Percentiles rank a stretch among this genome's conserved stretches.
Evolutionary conservation across 1,140 invertebrate species (phyloP).

Genomic region (Zaprionus tsacasi): DNA sequence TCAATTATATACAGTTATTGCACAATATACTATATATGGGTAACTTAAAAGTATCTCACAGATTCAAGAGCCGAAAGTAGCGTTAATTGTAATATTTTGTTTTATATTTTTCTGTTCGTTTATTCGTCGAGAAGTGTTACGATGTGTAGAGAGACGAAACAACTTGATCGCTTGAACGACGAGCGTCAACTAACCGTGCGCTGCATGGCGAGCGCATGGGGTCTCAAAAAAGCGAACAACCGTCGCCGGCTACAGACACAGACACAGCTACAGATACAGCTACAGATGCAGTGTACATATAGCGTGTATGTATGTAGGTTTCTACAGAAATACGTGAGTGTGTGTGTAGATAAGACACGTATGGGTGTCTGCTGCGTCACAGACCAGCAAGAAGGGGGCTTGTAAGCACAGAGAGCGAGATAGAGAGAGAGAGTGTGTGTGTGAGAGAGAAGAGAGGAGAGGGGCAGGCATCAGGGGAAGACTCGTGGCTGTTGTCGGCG

Average conservation of each 20-base stretch:
- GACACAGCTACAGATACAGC: constrained; percentile 10
- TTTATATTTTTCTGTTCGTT: constrained; percentile 2
- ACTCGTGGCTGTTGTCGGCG: constrained; percentile 15
- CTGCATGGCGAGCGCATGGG: constrained; percentile 65
- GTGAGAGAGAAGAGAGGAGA: neutral
- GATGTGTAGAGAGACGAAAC: constrained; percentile 34
- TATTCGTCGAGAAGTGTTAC: constrained; percentile 4
- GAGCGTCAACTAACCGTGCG: constrained; percentile 67
- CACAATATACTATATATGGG: constrained; percentile 21
- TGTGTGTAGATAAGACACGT: constrained; percentile 21
- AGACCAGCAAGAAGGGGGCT: constrained; percentile 12
- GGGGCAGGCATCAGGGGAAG: neutral
- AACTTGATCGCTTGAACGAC: constrained; percentile 70
- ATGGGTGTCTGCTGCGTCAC: constrained; percentile 31
- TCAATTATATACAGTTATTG: constrained; percentile 19
- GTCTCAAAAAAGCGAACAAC: constrained; percentile 53
- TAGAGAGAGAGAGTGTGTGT: neutral
- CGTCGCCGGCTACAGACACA: constrained; percentile 23
- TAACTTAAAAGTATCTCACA: neutral
- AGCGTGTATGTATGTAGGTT: neutral
- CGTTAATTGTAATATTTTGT: constrained; percentile 1
- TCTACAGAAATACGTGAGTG: neutral
- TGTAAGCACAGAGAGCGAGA: neutral
- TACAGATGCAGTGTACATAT: neutral
- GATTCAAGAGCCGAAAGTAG: neutral